Base-by-base conservation (phyloP, 2,888 invertebrate species). In the Pachycephus smyrnensis region DNA sequence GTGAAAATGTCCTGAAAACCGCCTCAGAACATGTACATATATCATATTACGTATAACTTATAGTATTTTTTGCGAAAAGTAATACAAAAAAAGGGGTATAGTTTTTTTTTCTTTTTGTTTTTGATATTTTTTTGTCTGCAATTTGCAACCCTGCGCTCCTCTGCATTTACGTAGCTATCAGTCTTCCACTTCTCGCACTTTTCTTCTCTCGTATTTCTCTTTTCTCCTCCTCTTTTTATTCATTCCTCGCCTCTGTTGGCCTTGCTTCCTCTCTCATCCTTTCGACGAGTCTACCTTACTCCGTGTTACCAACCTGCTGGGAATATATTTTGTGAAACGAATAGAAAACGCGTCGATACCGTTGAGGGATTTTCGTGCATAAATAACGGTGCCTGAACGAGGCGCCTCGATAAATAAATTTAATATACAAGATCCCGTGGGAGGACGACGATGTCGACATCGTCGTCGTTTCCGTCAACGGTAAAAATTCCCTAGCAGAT, bases 331-430 rank as follows among this genome's bases (percentile, higher is more conserved):
- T 23, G 23, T 23, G 71, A 75, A 68, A 68, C 73, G 77, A n/a
- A 73, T 37, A 71, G 74, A 73, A 75, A 77, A 69, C 73, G 74
- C 37, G 73, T 77, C 73, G 77, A 77, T 77, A 77, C 75, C 75
- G 55, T 55, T 75, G 77, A 69, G 71, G 77, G 69, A 77, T 77
- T 77, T 77, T 69, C 40, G 75, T 69, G 77, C 77, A 77, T 77
- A 75, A 77, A 77, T 77, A 77, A 77, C 75, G 31, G 40, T 71
- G 69, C 77, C 40, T 55, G 55, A 69, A 75, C 69, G 75, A 75
- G 75, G 69, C 69, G 77, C 69, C 69, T 23, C 33, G 37, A 77
- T 55, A 77, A 77, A 77, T 75, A 75, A 69, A 77, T 77, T 77
- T 75, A 69, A 77, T 77, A 40, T 74, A 77, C 73, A 74, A 74